Evolutionary conservation across 2,888 invertebrate genomes (phyloP), one percentile per base, ranked within the genome.

Genomic region (Cremastinae sp.): DNA sequence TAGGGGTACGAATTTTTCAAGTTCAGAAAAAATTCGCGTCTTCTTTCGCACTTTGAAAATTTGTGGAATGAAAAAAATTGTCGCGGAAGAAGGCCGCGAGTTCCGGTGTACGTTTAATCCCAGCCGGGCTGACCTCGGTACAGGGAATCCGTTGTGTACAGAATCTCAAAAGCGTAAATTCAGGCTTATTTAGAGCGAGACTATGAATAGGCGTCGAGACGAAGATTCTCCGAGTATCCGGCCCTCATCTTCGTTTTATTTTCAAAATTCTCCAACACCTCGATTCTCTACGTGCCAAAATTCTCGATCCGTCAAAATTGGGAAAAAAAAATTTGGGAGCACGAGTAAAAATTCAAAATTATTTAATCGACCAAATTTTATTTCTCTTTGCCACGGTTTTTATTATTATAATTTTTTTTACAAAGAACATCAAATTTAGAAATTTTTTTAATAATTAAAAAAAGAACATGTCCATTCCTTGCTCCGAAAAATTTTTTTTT

Each of bases 381-480:
- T 59, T 14, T 59, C 18, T 3, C 2, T 12, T 39, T 14, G 9
- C 14, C 5, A 12, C 16, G 16, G 28, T 35, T 9, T 28, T 35
- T 4, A 14, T n/a, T n/a, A n/a, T n/a, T n/a, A n/a, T n/a, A n/a
- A n/a, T n/a, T n/a, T n/a, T n/a, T n/a, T n/a, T n/a, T n/a, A 10
- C 18, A 10, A 16, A 16, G 28, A 47, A 28, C 5, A 49, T 12
- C 2, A 9, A 55, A 79, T 80, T 81, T 81, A 83, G 84, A 83
- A 49, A 78, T n/a, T n/a, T n/a, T n/a, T n/a, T n/a, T n/a, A n/a
- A n/a, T n/a, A n/a, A n/a, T n/a, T n/a, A n/a, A n/a, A n/a, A n/a
- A n/a, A n/a, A n/a, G n/a, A n/a, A n/a, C n/a, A n/a, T n/a, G n/a
- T 79, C 75, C 78, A 70, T 77, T 75, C 78, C 80, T 81, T 74